These are phyloP conservation scores for Melanaphis sacchari DNA, from an alignment of 1,140 invertebrate genomes.

Conservation along the genomic window DNA sequence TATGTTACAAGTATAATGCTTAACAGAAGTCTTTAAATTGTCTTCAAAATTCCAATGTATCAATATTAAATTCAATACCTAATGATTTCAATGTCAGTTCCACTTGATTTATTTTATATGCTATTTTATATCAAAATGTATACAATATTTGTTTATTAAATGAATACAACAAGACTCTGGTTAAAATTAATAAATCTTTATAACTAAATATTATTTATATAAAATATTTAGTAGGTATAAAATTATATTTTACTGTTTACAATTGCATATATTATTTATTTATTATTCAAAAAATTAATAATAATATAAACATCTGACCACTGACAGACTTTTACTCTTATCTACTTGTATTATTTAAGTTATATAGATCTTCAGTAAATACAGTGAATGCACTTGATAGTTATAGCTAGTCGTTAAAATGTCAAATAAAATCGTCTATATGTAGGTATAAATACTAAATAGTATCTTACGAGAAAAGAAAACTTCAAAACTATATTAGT, in stretches of 20 bases:
- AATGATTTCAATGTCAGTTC: no score
- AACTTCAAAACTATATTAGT: conserved; percentile 23
- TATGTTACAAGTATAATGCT: neutral
- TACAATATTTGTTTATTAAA: neutral
- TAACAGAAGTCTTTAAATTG: neutral
- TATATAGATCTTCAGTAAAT: neutral
- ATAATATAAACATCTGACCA: neutral
- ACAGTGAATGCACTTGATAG: neutral
- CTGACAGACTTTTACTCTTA: neutral
- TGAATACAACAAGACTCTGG: neutral
- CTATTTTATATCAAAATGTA: neutral
- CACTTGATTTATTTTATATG: neutral
- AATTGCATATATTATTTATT: neutral
- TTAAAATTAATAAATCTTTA: neutral
- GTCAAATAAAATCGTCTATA: conserved; percentile 31
- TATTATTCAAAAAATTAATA: neutral
- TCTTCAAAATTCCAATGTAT: neutral
- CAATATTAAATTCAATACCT: neutral
- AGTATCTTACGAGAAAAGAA: neutral
- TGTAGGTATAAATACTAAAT: neutral
- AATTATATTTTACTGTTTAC: neutral
- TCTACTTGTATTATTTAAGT: neutral
- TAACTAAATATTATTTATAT: neutral
- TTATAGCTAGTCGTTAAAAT: conserved; percentile 30
- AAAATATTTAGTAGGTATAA: neutral